These are phyloP conservation scores for Aricia artaxerxes DNA, from an alignment of 2,888 invertebrate genomes.

Conservation along the genomic window DNA sequence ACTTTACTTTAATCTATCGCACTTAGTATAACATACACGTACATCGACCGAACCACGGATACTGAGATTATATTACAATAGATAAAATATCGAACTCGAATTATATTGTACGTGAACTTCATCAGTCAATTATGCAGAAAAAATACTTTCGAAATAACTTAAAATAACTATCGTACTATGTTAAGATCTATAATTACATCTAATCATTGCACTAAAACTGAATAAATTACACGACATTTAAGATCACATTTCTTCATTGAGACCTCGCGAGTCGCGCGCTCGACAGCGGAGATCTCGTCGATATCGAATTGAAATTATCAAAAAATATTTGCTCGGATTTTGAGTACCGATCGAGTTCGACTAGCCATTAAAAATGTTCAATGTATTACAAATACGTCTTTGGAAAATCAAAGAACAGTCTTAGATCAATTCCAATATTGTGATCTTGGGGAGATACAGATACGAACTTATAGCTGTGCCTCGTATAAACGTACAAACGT, in stretches of 20 bases:
- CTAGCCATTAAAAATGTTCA: slow-evolving; percentile 50
- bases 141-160: slow-evolving; percentile 63
- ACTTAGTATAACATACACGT: slow-evolving; percentile 70
- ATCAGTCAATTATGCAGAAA: slow-evolving; percentile 74
- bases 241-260: slow-evolving; percentile 56
- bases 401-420: slow-evolving; percentile 70
- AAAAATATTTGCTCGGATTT: slow-evolving; percentile 42
- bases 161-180: slow-evolving; percentile 67
- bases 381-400: slow-evolving; percentile 48
- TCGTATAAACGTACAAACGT: slow-evolving; percentile 50
- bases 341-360: slow-evolving; percentile 42
- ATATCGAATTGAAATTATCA: slow-evolving; percentile 46
- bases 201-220: slow-evolving; percentile 80
- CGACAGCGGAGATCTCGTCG: slow-evolving; percentile 44
- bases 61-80: slow-evolving; percentile 52
- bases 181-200: slow-evolving; percentile 68
- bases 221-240: slow-evolving; percentile 74
- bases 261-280: slow-evolving; percentile 33
- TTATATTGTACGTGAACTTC: slow-evolving; percentile 68
- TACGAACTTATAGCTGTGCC: slow-evolving; percentile 49
- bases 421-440: slow-evolving; percentile 75
- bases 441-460: slow-evolving; percentile 44
- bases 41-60: slow-evolving; percentile 56
- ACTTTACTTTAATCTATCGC: slow-evolving; percentile 73
- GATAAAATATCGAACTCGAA: slow-evolving; percentile 52